phyloP scores from a whole-genome alignment of 2,113 vertebrate species.

The Thryonomys swinderianus region DNA sequence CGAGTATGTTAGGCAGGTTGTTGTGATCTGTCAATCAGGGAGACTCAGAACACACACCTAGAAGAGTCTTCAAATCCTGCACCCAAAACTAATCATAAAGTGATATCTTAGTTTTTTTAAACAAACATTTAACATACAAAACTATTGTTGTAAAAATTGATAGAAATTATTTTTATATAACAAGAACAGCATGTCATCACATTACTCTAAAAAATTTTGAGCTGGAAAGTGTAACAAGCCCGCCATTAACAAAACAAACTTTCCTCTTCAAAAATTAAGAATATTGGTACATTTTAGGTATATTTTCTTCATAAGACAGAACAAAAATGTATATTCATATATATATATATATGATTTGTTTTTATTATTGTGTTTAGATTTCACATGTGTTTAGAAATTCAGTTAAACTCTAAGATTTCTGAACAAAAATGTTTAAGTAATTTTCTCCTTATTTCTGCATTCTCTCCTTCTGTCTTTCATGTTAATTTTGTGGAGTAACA shows the following conservation, averaged over 20 bases:
- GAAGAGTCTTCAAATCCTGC: background rate
- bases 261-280: background rate
- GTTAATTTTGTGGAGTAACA: background rate
- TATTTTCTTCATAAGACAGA: background rate
- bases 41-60: background rate
- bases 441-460: background rate
- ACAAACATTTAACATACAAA: background rate
- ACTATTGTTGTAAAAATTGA: background rate
- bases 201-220: background rate
- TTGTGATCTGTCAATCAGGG: background rate
- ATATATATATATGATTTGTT: background rate
- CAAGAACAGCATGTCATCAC: background rate
- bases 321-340: background rate
- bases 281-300: no score
- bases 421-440: background rate
- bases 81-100: background rate
- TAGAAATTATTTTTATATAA: background rate
- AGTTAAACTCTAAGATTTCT: background rate
- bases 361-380: background rate
- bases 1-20: background rate
- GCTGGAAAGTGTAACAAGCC: background rate
- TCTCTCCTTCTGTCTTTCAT: background rate
- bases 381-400: background rate
- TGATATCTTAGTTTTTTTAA: background rate
- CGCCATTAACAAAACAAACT: background rate